Evolutionary conservation across 37 sponge, comb jelly and placozoan genomes (phyloP), one percentile per base, ranked within the genome.

Genomic region (Theonella swinhoei): DNA sequence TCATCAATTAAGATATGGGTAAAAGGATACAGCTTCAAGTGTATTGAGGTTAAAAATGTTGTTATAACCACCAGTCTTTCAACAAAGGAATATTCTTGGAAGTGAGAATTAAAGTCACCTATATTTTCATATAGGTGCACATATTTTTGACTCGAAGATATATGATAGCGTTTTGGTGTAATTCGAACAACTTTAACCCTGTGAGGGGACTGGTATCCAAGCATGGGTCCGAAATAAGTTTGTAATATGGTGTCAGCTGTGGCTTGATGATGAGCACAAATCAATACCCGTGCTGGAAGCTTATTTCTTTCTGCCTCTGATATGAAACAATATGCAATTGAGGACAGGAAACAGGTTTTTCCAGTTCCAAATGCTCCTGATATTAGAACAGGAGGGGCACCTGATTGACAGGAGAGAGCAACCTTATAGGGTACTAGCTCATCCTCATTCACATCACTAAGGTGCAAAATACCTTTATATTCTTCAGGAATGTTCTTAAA

Each of bases 1-100:
- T 90, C 90, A 75, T 90, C 90, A 34, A 90, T 59, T 29, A 90
- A 39, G 42, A 90, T 90, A 69, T 90, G 90, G 43, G 90, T 90
- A 20, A 64, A 72, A 33, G 82, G 33, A 28, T 39, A 35, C 1
- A 23, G 4, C 4, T 34, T 29, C 41, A 54, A 61, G 0, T n/a
- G 41, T 39, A 38, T n/a, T 37, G 74, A 35, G 9, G 77, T 76
- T 28, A 84, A 26, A n/a, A 69, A 84, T 3, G 85, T 84, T 30
- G 85, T 76, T 23, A 84, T 68, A 5, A 84, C 24, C 19, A 41
- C 4, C 30, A 42, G 23, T 20, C 69, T 68, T 47, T 47, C 54
- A 7, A 14, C 14, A n/a, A n/a, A n/a, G n/a, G n/a, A n/a, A n/a
- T n/a, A n/a, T n/a, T n/a, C n/a, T n/a, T n/a, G n/a, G n/a, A n/a